These are phyloP conservation scores for Plectropomus leopardus DNA, from an alignment of 2,113 vertebrate species.

Conservation along the genomic window DNA sequence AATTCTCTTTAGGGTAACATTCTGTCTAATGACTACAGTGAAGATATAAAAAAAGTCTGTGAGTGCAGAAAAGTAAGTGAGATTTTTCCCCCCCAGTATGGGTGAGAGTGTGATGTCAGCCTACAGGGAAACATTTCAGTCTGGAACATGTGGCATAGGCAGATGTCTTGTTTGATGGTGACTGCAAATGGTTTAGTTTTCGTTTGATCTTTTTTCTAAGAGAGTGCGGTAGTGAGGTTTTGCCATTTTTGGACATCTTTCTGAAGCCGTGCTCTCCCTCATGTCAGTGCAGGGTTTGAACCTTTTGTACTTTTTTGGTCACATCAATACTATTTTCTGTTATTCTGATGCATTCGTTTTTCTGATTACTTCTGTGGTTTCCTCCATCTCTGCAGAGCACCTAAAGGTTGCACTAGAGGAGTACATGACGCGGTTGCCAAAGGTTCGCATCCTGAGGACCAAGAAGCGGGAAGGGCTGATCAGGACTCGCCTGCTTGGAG, in stretches of 20 bases:
- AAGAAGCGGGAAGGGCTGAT: conserved; percentile 96
- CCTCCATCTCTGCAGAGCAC: conserved; percentile 77
- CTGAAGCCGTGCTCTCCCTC: neutral
- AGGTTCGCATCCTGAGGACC: conserved; percentile 93
- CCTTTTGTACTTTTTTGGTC: neutral
- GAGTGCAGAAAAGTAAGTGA: conserved; percentile 35
- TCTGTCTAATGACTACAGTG: conserved; percentile 51
- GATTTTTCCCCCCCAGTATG: neutral
- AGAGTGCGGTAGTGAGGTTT: neutral
- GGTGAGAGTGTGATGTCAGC: conserved; percentile 15
- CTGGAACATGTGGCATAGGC: conserved; percentile 55
- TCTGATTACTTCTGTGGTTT: neutral
- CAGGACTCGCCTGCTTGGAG: conserved; percentile 94
- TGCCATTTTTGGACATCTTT: neutral
- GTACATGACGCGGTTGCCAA: conserved; percentile 92
- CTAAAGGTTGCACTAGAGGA: conserved; percentile 93
- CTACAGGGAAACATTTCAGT: conserved; percentile 38
- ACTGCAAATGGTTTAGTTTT: conserved; percentile 29
- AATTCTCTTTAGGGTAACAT: conserved; percentile 47
- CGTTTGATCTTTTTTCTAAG: conserved; percentile 21
- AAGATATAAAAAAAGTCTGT: conserved; percentile 16
- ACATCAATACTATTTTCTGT: neutral
- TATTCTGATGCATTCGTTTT: accelerated
- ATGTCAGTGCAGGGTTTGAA: neutral
- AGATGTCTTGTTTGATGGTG: conserved; percentile 55